Evolutionary conservation across 1,140 invertebrate genomes (phyloP), one percentile per base, ranked within the genome.

Genomic region (Drosophila lini): DNA sequence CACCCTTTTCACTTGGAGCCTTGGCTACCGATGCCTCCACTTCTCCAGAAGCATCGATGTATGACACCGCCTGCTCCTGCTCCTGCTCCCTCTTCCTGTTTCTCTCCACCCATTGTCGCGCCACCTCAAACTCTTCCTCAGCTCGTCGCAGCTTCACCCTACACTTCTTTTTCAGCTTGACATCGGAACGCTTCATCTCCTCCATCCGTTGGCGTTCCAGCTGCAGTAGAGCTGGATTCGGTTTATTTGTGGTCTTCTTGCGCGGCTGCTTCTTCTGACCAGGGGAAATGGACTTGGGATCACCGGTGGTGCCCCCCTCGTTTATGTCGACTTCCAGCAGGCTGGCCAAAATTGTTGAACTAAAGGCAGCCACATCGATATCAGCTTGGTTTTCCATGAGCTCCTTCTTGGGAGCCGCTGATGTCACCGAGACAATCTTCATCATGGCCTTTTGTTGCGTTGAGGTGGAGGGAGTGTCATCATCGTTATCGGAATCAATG

Each of bases 401-500:
- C 15, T 65, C 52, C 0, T 2, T 38, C 22, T 65, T 58, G 3
- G 55, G 36, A 2, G 79, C 76, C 5, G 59, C 52, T 19, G 86
- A 86, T 32, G 59, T 62, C 3, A 90, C 86, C 3, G 76, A 78
- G 3, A 78, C 83, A 34, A 89, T 89, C 62, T 74, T 71, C 48
- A 85, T 67, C 1, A 48, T 70, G 5, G 57, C 28, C 15, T 25
- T 5, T 15, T 15, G 28, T 4, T 32, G 34, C 0, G 16, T 67
- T 3, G 79, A 50, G 11, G 47, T 48, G 6, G 65, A 53, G 10
- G 80, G 44, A 19, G 41, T 15, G 2, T 91, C 86, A 11, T 92
- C 91, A n/a, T 92, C 91, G 61, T 91, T 91, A 45, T 92, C 91
- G 2, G 91, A 92, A 71, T 92, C 91, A 16, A 92, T 84, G 34